Evolutionary conservation across 2,797 vertebrate genomes (phyloP).

Genomic region (Sebastiscus tertius): DNA sequence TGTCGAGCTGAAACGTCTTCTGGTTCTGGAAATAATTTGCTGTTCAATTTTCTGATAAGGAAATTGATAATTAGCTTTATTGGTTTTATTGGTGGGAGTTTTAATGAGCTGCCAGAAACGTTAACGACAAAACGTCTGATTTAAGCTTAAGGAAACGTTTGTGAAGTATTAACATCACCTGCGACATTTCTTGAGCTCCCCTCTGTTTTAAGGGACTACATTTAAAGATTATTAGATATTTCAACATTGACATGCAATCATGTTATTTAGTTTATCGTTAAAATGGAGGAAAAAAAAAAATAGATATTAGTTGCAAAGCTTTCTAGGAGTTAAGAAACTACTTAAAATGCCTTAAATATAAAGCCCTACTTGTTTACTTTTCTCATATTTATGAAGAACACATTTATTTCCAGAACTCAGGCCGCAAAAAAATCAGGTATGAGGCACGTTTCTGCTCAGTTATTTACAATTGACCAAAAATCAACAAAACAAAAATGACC

Average conservation of each 20-base stretch:
- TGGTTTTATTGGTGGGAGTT: not conserved
- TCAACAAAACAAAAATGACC: constrained; percentile 8
- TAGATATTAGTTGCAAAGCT: not conserved
- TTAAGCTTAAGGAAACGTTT: not conserved
- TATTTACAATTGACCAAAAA: not conserved
- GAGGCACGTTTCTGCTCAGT: not conserved
- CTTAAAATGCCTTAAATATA: not conserved
- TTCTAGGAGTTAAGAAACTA: not conserved
- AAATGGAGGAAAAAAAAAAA: not conserved
- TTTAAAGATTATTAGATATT: not conserved
- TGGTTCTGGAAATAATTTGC: constrained; percentile 22
- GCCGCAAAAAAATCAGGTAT: not conserved
- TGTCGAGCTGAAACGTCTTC: not conserved
- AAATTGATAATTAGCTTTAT: not conserved
- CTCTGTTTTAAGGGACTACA: not conserved
- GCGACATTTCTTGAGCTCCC: not conserved
- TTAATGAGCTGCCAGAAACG: not conserved
- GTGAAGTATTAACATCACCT: not conserved
- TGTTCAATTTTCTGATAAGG: not conserved
- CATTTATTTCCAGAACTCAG: constrained; percentile 3
- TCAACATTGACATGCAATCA: not conserved
- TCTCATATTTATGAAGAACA: not conserved
- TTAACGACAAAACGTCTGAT: not conserved
- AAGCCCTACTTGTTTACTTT: not conserved
- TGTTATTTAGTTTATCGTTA: not conserved